These are phyloP conservation scores for Micronycteris hirsuta DNA, from an alignment of 2,113 vertebrate genomes.

Conservation along the genomic window DNA sequence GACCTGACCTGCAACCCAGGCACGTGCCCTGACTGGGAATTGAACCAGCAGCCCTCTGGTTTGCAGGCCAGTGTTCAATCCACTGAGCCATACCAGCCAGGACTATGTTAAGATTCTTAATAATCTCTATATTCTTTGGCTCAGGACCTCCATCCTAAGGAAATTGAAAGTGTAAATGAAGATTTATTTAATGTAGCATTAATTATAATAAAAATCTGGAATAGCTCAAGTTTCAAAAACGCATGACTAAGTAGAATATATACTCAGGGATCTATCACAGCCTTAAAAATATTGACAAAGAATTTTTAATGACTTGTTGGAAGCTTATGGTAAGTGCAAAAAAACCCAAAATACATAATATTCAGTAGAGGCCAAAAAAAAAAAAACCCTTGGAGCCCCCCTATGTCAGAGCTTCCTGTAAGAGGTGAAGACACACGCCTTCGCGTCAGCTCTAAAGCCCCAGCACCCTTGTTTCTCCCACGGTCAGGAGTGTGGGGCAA, in stretches of 20 bases:
- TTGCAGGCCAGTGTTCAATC: too few relatives aligned
- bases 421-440: not conserved
- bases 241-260: not conserved
- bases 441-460: not conserved
- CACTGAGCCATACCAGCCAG: too few relatives aligned
- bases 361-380: not conserved
- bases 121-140: conserved; percentile 4
- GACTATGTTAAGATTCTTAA: not conserved
- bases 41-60: too few relatives aligned
- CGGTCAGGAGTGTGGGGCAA: not conserved
- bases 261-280: not conserved
- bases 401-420: not conserved
- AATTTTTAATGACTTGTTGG: not conserved
- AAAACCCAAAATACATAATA: not conserved
- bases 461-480: not conserved
- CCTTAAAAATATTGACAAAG: not conserved
- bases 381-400: not conserved
- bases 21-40: too few relatives aligned
- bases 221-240: conserved; percentile 18
- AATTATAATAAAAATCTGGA: not conserved
- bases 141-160: not conserved
- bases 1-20: too few relatives aligned
- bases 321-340: not conserved
- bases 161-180: not conserved
- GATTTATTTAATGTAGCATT: not conserved